Base-by-base conservation (phyloP, 1,140 invertebrate species). In the Trinorchestia longiramus region DNA sequence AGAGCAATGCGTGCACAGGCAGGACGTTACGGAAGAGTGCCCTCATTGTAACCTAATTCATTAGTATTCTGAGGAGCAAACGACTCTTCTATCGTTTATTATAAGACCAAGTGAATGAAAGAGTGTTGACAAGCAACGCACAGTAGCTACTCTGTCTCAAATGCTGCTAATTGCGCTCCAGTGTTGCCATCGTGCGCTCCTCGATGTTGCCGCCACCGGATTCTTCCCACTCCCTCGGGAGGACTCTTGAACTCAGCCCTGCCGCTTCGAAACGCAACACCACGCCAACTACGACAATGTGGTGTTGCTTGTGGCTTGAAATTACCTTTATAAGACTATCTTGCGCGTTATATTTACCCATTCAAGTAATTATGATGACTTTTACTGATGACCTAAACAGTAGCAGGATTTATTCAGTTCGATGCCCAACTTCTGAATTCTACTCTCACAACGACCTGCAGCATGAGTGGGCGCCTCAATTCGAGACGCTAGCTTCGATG, bases 51-150 rank as follows among this genome's bases (percentile, higher is more conserved):
- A 28, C 28, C 92, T 94, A 45, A 94, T 94, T 94, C 92, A 94
- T 94, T 94, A 94, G 92, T 94, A 94, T 94, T 94, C 92, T 94
- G 44, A n/a, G 92, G 92, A 94, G 92, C 92, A 94, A 94, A 47
- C 92, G 92, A 45, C 44, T 47, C 43, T 47, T 94, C 92, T 94
- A 45, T 45, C 92, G 44, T 94, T 94, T 94, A 47, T 94, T 94
- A 94, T 94, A 94, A 40, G 44, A 47, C 44, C 92, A 94, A 45
- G 92, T 94, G 92, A 94, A 94, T 94, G 92, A 47, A 94, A 45
- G 92, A 94, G 92, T 94, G 92, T 94, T 94, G 92, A 94, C 92
- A 94, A 45, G 43, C 43, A n/a, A 19, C 43, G 44, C 92, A 94
- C 92, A 94, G 92, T 94, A 94, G 92, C 92, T 6, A 94, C 92